Evolutionary conservation across 2,888 invertebrate species (phyloP).

Genomic region (Apotomis turbidana): DNA sequence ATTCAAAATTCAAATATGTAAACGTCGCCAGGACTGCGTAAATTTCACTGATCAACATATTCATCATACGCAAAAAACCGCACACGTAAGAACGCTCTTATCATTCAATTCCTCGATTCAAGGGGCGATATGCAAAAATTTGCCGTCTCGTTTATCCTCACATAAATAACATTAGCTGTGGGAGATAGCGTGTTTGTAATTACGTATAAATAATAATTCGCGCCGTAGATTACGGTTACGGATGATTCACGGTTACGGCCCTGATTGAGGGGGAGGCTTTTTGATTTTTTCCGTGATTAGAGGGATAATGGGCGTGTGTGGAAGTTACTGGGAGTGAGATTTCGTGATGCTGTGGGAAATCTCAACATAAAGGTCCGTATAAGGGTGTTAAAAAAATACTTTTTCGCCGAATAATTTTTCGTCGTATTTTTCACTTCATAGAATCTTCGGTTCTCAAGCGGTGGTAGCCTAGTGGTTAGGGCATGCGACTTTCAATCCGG

Average conservation of each 20-base stretch:
- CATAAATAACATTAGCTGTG: slow-evolving; percentile 79
- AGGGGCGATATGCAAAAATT: slow-evolving; percentile 80
- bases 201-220: slow-evolving; percentile 83
- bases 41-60: background rate
- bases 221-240: slow-evolving; percentile 77
- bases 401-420: too few species aligned
- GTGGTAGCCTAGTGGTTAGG: too few species aligned
- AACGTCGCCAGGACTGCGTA: too few species aligned
- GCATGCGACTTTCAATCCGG: too few species aligned
- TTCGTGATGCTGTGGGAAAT: too few species aligned
- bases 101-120: slow-evolving; percentile 75
- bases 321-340: background rate
- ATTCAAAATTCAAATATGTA: too few species aligned
- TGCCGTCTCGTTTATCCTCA: slow-evolving; percentile 75
- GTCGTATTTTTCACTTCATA: too few species aligned
- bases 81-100: slow-evolving; percentile 53
- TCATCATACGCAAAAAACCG: slow-evolving; percentile 45
- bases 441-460: too few species aligned
- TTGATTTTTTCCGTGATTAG: slow-evolving; percentile 29
- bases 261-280: slow-evolving; percentile 36
- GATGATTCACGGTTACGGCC: slow-evolving; percentile 65
- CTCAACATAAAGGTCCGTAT: too few species aligned
- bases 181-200: slow-evolving; percentile 81
- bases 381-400: too few species aligned
- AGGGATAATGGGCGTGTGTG: slow-evolving; percentile 14